Evolutionary conservation across 2,888 invertebrate species (phyloP), one percentile per base, ranked within the genome.

Genomic region (Calameuta pallipes): DNA sequence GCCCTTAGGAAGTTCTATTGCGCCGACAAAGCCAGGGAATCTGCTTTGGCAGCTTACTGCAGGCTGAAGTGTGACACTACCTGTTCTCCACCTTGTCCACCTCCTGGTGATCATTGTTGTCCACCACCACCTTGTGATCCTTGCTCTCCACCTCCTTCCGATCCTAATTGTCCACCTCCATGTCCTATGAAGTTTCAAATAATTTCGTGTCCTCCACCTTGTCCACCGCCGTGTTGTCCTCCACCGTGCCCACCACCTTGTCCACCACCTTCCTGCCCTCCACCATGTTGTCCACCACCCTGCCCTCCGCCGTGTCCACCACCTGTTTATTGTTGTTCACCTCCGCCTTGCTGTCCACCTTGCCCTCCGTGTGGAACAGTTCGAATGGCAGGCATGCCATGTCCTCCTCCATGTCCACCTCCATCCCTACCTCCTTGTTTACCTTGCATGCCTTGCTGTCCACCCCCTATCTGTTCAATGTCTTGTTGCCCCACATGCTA

Each of bases 31-130:
- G 86, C 87, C 3, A 83, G 89, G 73, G 88, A 87, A 79, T 80
- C 85, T 6, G 89, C 90, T 34, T 73, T 90, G n/a, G 87, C 89
- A 1, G 84, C 88, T 12, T 89, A 89, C 76, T 90, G 89, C 78
- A 87, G 87, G 78, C 78, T 90, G 33, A 85, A 83, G n/a, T 85
- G 85, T 73, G 82, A 82, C 12, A 68, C 41, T n/a, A 73, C 73
- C 4, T 82, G 80, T 41, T 78, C 75, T 11, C 36, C 69, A 71
- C 74, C 41, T 34, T 74, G 78, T 82, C 78, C 78, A n/a, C 76
- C 80, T 12, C 76, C 78, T 11, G 34, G 78, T 33, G 69, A 41
- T 36, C 31, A 4, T n/a, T 37, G 12, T 75, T 33, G 15, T 76
- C 74, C 81, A 6, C 77, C 81, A 9, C 75, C 77, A 23, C 75